Percentiles rank a stretch among this genome's conserved stretches.
These are phyloP conservation scores for Micrasema longulum DNA, from an alignment of 1,140 invertebrate genomes.

Conservation along the genomic window DNA sequence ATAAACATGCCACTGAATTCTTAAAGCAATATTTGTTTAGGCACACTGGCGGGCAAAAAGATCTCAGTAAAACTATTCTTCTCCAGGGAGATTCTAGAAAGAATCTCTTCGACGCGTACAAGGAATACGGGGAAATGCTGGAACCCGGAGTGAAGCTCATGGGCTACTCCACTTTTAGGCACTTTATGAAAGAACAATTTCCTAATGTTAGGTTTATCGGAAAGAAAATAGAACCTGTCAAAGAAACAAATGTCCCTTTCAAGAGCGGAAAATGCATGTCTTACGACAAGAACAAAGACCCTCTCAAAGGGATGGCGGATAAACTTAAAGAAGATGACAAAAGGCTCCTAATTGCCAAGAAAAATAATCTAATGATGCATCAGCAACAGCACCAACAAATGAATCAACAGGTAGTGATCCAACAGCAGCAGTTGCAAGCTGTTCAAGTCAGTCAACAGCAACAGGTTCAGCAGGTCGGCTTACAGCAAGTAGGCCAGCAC, in stretches of 20 bases:
- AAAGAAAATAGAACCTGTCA: constrained; percentile 73
- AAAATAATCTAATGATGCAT: constrained; percentile 61
- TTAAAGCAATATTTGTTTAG: constrained; percentile 78
- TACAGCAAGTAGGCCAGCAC: constrained; percentile 63
- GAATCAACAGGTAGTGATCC: constrained; percentile 61
- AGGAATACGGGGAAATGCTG: constrained; percentile 76
- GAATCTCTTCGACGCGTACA: constrained; percentile 79
- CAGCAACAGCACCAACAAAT: constrained; percentile 59
- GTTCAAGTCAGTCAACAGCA: constrained; percentile 65
- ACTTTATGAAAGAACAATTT: constrained; percentile 85
- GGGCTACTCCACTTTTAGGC: constrained; percentile 83
- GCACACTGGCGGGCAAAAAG: constrained; percentile 67
- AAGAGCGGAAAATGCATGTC: constrained; percentile 66
- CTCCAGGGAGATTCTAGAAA: constrained; percentile 79
- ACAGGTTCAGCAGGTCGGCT: constrained; percentile 59
- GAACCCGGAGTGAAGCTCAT: constrained; percentile 78
- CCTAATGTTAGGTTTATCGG: constrained; percentile 78
- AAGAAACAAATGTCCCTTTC: constrained; percentile 64
- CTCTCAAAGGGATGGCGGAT: constrained; percentile 64
- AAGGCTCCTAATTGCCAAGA: constrained; percentile 63
- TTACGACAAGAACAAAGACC: constrained; percentile 67
- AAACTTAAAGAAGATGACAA: constrained; percentile 65
- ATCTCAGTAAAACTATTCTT: constrained; percentile 70
- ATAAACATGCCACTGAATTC: constrained; percentile 81
- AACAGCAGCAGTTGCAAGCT: constrained; percentile 59